A percentile compares a stretch with the other conserved stretches of the same genome.
phyloP scores from a whole-genome alignment of 2,888 invertebrate genomes.

The Gymnocheta viridis region DNA sequence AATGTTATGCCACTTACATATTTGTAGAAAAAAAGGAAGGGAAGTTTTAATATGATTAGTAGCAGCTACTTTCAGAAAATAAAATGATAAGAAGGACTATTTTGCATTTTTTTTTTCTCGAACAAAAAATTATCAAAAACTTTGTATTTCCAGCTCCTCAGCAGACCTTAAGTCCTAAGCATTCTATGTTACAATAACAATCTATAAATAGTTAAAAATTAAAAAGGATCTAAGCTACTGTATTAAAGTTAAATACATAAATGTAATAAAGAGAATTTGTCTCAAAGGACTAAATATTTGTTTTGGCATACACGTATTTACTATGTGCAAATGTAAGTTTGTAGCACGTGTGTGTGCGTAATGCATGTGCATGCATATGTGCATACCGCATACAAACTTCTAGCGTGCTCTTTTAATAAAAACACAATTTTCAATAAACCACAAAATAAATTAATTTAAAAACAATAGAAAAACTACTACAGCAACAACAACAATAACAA shows the following conservation, averaged over 20 bases:
- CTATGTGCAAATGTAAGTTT: background rate
- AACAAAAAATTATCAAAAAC: no score
- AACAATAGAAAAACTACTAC: slow-evolving; percentile 68
- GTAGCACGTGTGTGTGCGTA: background rate
- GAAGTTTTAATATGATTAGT: background rate
- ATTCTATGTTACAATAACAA: no score
- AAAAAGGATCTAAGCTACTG: no score
- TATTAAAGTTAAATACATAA: no score
- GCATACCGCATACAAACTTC: background rate
- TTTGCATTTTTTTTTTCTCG: no score
- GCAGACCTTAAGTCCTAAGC: no score
- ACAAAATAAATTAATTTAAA: slow-evolving; percentile 67
- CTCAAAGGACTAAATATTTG: background rate
- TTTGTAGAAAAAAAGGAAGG: background rate
- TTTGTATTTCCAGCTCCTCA: no score
- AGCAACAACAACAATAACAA: slow-evolving; percentile 68
- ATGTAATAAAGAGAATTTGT: background rate
- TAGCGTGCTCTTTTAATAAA: slow-evolving; percentile 2
- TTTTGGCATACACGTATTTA: no score
- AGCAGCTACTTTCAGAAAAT: background rate
- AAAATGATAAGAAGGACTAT: no score
- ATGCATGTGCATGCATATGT: background rate
- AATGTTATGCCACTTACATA: background rate
- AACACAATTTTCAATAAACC: slow-evolving; percentile 65
- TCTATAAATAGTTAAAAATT: no score